Conservation (phyloP, 2,888 invertebrate species). For the Malthinus seriepunctatus region DNA sequence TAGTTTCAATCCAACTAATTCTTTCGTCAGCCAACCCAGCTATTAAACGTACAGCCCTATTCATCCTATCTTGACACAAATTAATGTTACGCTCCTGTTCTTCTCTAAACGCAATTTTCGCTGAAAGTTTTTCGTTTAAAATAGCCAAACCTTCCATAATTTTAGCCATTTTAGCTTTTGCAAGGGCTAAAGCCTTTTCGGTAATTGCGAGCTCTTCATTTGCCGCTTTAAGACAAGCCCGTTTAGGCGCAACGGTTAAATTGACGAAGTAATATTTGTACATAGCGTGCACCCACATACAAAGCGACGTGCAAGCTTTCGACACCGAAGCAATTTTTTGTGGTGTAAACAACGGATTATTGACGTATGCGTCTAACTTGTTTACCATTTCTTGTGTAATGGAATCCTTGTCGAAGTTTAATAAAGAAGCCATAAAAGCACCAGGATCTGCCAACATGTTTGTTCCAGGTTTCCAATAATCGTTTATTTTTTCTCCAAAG, state of each 20-base stretch:
- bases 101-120: slow-evolving; percentile 71
- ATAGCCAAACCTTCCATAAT: slow-evolving; percentile 77
- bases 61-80: slow-evolving; percentile 76
- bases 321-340: slow-evolving; percentile 76
- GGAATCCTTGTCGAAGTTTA: slow-evolving; percentile 86
- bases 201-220: slow-evolving; percentile 68
- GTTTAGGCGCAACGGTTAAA: slow-evolving; percentile 83
- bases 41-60: slow-evolving; percentile 69
- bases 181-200: slow-evolving; percentile 67
- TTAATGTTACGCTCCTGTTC: slow-evolving; percentile 76
- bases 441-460: slow-evolving; percentile 80
- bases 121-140: slow-evolving; percentile 70
- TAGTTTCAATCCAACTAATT: slow-evolving; percentile 70
- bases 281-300: slow-evolving; percentile 92
- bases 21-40: slow-evolving; percentile 60
- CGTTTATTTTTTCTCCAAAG: slow-evolving; percentile 80
- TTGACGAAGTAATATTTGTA: slow-evolving; percentile 91
- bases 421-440: slow-evolving; percentile 79
- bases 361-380: slow-evolving; percentile 76
- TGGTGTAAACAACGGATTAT: slow-evolving; percentile 80
- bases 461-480: slow-evolving; percentile 90
- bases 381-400: slow-evolving; percentile 81
- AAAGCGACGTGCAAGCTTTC: slow-evolving; percentile 79
- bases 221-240: slow-evolving; percentile 76
- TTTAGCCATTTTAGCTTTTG: slow-evolving; percentile 77